Evolutionary conservation across 2,797 vertebrate genomes (phyloP).

Genomic region (Cephalopachus bancanus): DNA sequence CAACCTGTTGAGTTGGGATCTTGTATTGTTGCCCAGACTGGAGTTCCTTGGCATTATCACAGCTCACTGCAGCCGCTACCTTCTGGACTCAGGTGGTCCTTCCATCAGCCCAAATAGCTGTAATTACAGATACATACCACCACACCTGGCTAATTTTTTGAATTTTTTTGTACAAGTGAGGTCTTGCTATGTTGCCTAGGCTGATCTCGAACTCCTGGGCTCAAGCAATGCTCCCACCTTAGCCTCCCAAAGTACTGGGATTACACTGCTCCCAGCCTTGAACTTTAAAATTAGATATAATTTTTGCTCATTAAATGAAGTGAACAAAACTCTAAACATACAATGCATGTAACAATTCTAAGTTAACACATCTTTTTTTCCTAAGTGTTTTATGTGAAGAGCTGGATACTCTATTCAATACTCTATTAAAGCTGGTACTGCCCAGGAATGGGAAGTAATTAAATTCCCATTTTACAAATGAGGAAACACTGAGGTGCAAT

Average conservation of each 20-base stretch:
- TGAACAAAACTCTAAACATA: constrained; percentile 49
- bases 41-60: background rate
- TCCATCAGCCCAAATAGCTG: background rate
- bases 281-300: constrained; percentile 31
- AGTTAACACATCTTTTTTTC: constrained; percentile 41
- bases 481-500: background rate
- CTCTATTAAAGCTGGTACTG: constrained; percentile 21
- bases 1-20: background rate
- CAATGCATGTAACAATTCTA: background rate
- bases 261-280: background rate
- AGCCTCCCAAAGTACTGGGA: background rate
- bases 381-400: background rate
- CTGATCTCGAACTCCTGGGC: background rate
- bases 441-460: background rate
- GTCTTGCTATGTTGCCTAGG: background rate
- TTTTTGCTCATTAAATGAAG: background rate
- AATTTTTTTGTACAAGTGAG: background rate
- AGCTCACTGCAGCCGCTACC: background rate
- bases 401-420: background rate
- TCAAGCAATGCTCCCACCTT: background rate
- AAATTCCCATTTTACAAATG: constrained; percentile 37
- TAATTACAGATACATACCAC: background rate
- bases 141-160: background rate
- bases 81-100: background rate
- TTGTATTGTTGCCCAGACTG: background rate